Conservation (phyloP, 2,888 invertebrate genomes). For the Tigriopus californicus region DNA sequence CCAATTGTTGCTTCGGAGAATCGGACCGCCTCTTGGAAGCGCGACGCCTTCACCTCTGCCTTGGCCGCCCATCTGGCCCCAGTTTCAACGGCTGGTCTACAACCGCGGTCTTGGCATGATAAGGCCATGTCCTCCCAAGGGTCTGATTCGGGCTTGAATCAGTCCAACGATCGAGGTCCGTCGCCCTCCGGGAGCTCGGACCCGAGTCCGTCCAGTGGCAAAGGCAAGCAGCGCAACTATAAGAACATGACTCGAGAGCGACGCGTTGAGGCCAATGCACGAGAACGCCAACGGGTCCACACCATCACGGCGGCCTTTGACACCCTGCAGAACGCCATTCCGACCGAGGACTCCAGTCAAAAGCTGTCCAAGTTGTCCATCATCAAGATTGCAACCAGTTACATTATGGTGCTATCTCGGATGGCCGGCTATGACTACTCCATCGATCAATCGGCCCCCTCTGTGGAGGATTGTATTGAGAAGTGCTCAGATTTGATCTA, state of each 20-base stretch:
- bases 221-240: conserved; percentile 59
- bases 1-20: not conserved
- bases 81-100: not conserved
- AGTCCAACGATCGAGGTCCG: not conserved
- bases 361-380: conserved; percentile 83
- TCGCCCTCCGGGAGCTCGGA: not conserved
- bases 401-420: conserved; percentile 66
- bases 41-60: too few species aligned
- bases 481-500: not conserved
- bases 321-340: conserved; percentile 59
- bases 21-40: not conserved
- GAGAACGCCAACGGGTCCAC: conserved; percentile 78
- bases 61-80: too few species aligned
- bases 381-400: conserved; percentile 75
- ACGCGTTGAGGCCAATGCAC: conserved; percentile 79
- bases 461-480: conserved; percentile 51
- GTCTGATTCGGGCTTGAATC: not conserved
- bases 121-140: not conserved
- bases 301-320: conserved; percentile 92
- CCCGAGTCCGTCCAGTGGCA: conserved; percentile 10
- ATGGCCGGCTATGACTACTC: conserved; percentile 49
- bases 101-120: not conserved
- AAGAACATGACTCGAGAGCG: conserved; percentile 87
- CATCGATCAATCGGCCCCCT: conserved; percentile 38
- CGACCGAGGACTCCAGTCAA: conserved; percentile 78